Conservation (phyloP, 2,113 vertebrate species). For the Damaliscus lunatus region DNA sequence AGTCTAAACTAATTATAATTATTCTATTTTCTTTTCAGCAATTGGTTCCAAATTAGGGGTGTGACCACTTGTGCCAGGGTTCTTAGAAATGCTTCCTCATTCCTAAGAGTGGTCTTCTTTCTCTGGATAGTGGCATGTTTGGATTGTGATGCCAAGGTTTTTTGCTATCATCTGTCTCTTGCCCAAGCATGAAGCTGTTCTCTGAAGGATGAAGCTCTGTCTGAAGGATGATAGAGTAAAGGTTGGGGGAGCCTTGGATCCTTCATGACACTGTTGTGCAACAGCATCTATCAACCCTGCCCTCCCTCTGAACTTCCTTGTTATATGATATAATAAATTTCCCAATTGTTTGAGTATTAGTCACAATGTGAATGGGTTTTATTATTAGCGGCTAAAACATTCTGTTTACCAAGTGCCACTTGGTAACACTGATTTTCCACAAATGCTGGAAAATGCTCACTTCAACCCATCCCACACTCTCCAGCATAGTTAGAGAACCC, state of each 20-base stretch:
- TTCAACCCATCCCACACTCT: neutral
- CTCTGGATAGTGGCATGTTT: neutral
- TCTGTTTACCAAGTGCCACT: neutral
- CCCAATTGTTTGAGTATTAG: conserved; percentile 29
- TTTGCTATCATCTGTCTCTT: neutral
- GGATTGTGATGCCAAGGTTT: neutral
- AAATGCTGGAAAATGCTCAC: neutral
- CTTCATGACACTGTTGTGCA: neutral
- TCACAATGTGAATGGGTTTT: neutral
- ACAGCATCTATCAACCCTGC: neutral
- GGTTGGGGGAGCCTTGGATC: neutral
- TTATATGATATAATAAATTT: neutral
- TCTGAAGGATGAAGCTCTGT: neutral
- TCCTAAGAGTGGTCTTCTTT: neutral
- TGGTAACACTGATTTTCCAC: neutral
- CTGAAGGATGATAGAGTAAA: neutral
- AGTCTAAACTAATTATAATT: neutral
- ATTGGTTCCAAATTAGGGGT: neutral
- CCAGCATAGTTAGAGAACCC: neutral
- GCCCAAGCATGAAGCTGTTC: neutral
- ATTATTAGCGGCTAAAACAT: conserved; percentile 3
- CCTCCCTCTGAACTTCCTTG: conserved; percentile 34
- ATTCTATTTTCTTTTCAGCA: neutral
- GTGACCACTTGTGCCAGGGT: neutral
- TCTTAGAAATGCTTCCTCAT: neutral